Conservation (phyloP, 2,888 invertebrate genomes). For the Philonicus albiceps region DNA sequence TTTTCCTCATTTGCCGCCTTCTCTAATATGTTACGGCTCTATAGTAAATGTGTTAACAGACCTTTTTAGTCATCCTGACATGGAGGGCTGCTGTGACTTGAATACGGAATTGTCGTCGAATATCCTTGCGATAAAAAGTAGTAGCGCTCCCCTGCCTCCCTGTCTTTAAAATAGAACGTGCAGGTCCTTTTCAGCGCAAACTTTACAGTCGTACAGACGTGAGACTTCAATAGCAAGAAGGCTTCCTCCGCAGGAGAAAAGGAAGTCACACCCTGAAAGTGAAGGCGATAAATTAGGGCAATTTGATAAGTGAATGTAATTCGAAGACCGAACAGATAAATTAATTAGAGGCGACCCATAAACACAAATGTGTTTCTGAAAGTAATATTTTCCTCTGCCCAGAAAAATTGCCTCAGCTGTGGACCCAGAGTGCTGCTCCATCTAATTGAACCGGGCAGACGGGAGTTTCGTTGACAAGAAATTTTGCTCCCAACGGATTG, state of each 20-base stretch:
- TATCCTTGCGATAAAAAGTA: conserved; percentile 21
- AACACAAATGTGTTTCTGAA: not conserved
- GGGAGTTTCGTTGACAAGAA: not conserved
- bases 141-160: not conserved
- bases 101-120: conserved; percentile 15
- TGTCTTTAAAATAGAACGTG: conserved; percentile 18
- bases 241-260: not conserved
- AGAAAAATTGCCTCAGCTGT: not conserved
- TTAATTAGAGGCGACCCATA: not conserved
- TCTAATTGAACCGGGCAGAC: not conserved
- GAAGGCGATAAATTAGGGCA: conserved; percentile 9
- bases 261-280: not conserved
- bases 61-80: conserved; percentile 31
- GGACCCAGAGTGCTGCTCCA: not conserved
- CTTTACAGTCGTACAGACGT: conserved; percentile 7
- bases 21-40: conserved; percentile 23
- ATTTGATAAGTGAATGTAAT: conserved; percentile 27
- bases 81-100: conserved; percentile 22
- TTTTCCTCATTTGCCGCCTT: conserved; percentile 14
- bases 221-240: not conserved
- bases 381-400: not conserved
- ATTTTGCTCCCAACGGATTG: not conserved
- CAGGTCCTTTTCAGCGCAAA: not conserved
- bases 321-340: not conserved
- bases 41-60: conserved; percentile 29